Evolutionary conservation across 1,140 invertebrate genomes (phyloP).

Genomic region (Xylocopa sonorina): DNA sequence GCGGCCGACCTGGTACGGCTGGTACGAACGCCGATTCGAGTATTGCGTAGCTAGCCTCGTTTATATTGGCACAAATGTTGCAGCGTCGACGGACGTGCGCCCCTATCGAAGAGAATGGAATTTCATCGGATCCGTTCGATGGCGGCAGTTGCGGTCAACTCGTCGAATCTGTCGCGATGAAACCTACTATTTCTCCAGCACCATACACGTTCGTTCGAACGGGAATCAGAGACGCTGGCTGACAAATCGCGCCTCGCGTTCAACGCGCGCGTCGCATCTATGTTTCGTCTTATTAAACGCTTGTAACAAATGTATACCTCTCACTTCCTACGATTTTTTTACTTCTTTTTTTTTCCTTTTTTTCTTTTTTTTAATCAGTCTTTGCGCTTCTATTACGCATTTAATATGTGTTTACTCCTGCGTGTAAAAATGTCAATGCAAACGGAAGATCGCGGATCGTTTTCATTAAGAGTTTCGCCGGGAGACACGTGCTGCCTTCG

Average conservation of each 20-base stretch:
- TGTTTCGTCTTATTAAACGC: slow-evolving; percentile 19
- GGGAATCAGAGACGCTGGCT: neutral
- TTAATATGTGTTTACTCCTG: slow-evolving; percentile 46
- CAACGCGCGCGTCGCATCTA: neutral
- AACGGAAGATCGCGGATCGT: slow-evolving; percentile 17
- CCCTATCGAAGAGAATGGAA: neutral
- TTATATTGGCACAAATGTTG: slow-evolving; percentile 64
- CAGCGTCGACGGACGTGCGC: slow-evolving; percentile 48
- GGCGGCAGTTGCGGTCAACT: no score
- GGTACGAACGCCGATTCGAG: slow-evolving; percentile 61
- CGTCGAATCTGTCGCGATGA: neutral
- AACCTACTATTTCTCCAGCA: neutral
- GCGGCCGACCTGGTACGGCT: slow-evolving; percentile 51
- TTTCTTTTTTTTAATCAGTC: slow-evolving; percentile 59
- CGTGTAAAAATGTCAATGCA: slow-evolving; percentile 22
- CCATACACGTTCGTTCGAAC: neutral
- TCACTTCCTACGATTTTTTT: slow-evolving; percentile 70
- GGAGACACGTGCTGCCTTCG: slow-evolving; percentile 69
- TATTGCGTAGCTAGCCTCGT: slow-evolving; percentile 59
- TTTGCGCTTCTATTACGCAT: slow-evolving; percentile 53
- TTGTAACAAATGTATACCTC: slow-evolving; percentile 62
- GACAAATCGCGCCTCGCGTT: slow-evolving; percentile 1
- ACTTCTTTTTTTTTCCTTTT: no score
- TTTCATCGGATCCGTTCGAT: neutral
- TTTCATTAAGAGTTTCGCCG: slow-evolving; percentile 34